phyloP scores from a whole-genome alignment of 2,113 vertebrate species.

The Corvus cornix region DNA sequence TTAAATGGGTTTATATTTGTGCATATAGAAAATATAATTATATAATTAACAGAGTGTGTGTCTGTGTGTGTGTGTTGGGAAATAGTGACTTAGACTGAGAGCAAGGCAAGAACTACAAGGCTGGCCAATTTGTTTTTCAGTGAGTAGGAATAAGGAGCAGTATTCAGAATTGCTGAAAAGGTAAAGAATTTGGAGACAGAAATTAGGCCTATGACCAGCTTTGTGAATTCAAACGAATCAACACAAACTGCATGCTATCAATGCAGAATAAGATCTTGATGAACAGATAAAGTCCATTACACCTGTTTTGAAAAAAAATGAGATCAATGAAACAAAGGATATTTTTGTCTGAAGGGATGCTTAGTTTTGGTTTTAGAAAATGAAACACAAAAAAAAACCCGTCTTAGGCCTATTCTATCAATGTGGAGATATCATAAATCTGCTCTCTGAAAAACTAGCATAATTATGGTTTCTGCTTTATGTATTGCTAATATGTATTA shows the following conservation, averaged over 20 bases:
- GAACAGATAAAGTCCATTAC: neutral
- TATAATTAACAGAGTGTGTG: neutral
- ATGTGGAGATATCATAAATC: neutral
- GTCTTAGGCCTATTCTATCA: neutral
- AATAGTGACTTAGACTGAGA: neutral
- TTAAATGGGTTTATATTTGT: neutral
- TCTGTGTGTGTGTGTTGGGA: neutral
- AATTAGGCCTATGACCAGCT: neutral
- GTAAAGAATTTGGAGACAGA: neutral
- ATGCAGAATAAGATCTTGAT: neutral
- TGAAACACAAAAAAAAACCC: neutral
- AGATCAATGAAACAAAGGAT: neutral
- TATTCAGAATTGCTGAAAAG: neutral
- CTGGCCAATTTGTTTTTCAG: neutral
- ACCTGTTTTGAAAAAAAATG: neutral
- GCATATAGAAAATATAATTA: neutral
- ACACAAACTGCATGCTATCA: neutral
- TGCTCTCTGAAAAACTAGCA: neutral
- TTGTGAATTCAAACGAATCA: neutral
- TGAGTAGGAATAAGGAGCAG: neutral
- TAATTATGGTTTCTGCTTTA: neutral
- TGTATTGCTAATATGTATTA: neutral
- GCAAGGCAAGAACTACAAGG: neutral
- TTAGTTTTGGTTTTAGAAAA: neutral
- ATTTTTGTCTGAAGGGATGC: neutral